Evolutionary conservation across 2,113 vertebrate genomes (phyloP), one percentile per base, ranked within the genome.

Genomic region (Aplodontia rufa): DNA sequence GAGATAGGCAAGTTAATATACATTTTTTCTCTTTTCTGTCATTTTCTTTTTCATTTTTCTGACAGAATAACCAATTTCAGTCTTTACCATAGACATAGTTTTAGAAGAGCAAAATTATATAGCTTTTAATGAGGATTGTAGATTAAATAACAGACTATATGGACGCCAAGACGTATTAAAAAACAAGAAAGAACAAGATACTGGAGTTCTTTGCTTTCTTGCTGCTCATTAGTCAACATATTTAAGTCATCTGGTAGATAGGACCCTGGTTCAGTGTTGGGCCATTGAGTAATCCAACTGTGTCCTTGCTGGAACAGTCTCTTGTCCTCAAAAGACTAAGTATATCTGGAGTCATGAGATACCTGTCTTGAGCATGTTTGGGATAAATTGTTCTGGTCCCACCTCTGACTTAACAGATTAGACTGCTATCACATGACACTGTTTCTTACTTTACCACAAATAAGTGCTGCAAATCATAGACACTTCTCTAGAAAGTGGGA

Each of bases 381-480:
- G 11, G 90, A 92, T n/a, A 85, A 87, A 20, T 30, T 53, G 20
- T 79, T 71, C 66, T 55, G 91, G 85, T 82, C 55, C 47, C n/a
- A 74, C 32, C 13, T 87, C 87, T 78, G 37, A 89, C n/a, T 78
- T 37, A 93, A 78, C 28, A 93, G 64, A 95, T 60, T 75, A 62
- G 55, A 93, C 93, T 80, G 30, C 91, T 87, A 58, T 95, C 47
- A 51, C 40, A 62, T 81, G 35, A 64, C 24, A 92, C 24, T 86
- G 10, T 40, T 84, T 69, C 60, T 6, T 71, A 75, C 5, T 17
- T 86, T 90, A 89, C 76, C 90, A 79, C 19, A 97, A 96, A 93
- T 92, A 47, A 96, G 81, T 71, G 35, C 47, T 93, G 51, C 26
- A 96, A 95, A 95, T 96, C 93, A 64, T 64, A 96, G 87, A 91